phyloP scores from a whole-genome alignment of 1,140 invertebrate species.

The Platyura marginata region DNA sequence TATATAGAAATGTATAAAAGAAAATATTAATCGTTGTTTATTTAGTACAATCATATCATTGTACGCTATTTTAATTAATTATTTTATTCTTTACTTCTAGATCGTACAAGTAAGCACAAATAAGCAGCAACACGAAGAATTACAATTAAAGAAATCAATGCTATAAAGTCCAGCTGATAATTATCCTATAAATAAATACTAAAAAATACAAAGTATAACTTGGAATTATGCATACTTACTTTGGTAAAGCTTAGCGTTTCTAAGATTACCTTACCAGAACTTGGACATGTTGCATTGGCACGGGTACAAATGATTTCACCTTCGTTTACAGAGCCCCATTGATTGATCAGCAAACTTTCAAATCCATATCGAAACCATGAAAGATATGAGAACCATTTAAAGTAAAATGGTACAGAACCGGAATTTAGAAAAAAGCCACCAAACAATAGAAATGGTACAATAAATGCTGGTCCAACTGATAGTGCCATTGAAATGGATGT shows the following conservation, averaged over 20 bases:
- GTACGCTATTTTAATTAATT: background rate
- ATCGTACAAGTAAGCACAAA: conserved; percentile 44
- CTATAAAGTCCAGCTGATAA: conserved; percentile 47
- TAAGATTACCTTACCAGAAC: conserved; percentile 55
- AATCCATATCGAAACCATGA: conserved; percentile 94
- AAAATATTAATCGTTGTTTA: too few species aligned
- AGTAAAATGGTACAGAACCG: conserved; percentile 71
- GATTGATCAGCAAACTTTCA: conserved; percentile 83
- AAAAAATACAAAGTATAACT: background rate
- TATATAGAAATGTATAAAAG: too few species aligned
- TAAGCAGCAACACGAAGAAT: conserved; percentile 59
- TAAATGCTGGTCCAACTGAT: conserved; percentile 71
- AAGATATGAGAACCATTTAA: conserved; percentile 79
- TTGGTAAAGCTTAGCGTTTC: conserved; percentile 59
- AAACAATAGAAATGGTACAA: conserved; percentile 85
- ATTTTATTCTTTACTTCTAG: conserved; percentile 25
- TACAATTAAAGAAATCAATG: conserved; percentile 51
- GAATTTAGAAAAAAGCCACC: conserved; percentile 92
- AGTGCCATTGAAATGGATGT: conserved; percentile 66
- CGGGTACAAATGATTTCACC: conserved; percentile 45
- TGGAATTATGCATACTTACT: conserved; percentile 24
- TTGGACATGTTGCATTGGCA: conserved; percentile 50
- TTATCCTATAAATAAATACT: conserved; percentile 35
- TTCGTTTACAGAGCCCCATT: conserved; percentile 60
- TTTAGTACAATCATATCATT: too few species aligned